phyloP scores from a whole-genome alignment of 2,797 vertebrate genomes.

The Artibeus jamaicensis region DNA sequence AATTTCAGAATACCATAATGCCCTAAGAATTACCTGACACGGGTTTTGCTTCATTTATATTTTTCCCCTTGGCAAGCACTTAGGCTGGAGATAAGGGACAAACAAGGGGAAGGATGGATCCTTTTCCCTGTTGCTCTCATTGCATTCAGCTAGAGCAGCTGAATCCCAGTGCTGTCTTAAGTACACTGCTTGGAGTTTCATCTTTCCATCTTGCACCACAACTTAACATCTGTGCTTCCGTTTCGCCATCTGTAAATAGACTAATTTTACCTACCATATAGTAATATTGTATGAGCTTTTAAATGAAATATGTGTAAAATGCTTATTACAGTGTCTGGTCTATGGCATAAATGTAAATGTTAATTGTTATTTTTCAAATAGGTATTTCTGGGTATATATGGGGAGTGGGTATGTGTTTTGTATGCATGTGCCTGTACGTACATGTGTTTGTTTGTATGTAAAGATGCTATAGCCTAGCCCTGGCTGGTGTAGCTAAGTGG shows the following conservation, averaged over 20 bases:
- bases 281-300: background rate
- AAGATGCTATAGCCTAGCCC: background rate
- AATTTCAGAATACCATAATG: slow-evolving; percentile 20
- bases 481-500: too few relatives aligned
- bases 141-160: background rate
- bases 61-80: background rate
- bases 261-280: background rate
- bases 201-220: background rate
- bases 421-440: background rate
- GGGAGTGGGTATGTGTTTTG: background rate
- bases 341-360: background rate
- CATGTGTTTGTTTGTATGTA: background rate
- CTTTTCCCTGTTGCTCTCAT: background rate
- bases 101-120: too few relatives aligned
- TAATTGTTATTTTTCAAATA: background rate
- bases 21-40: background rate
- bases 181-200: background rate
- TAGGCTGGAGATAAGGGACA: background rate
- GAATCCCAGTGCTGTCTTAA: background rate
- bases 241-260: background rate
- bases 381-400: background rate
- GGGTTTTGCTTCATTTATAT: background rate
- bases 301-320: background rate
- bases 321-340: background rate
- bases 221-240: background rate